phyloP scores from a whole-genome alignment of 2,797 vertebrate genomes.

The Sparidentex hasta region DNA sequence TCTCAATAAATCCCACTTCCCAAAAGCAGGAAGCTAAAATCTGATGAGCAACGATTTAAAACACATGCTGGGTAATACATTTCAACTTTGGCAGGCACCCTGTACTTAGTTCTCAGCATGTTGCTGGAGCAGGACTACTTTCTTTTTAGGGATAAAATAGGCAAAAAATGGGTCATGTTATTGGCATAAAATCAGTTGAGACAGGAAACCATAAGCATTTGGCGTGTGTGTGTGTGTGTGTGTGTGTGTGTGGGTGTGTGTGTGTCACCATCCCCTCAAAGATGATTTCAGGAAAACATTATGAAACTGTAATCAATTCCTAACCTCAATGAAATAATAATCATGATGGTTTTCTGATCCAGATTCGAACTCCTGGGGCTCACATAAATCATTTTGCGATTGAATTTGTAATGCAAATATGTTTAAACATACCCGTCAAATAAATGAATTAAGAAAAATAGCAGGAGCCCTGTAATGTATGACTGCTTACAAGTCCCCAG shows the following conservation, averaged over 20 bases:
- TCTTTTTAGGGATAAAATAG: no score
- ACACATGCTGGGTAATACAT: slow-evolving; percentile 44
- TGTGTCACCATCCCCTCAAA: not conserved
- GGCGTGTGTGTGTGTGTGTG: no score
- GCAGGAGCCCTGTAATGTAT: not conserved
- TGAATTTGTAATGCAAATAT: slow-evolving; percentile 6
- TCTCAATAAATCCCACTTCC: slow-evolving; percentile 16
- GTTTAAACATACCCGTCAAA: not conserved
- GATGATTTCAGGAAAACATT: not conserved
- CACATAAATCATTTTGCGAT: slow-evolving; percentile 10
- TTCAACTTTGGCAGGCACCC: slow-evolving; percentile 36
- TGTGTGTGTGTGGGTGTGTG: no score
- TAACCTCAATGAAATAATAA: slow-evolving; percentile 14
- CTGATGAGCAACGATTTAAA: slow-evolving; percentile 19
- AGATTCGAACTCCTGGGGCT: not conserved
- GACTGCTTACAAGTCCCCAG: not conserved
- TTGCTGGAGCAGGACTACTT: slow-evolving; percentile 9
- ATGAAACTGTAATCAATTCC: not conserved
- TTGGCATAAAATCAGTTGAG: not conserved
- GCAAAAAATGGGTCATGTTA: not conserved
- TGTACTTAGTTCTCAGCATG: slow-evolving; percentile 10
- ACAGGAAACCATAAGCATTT: not conserved
- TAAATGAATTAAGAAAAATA: not conserved
- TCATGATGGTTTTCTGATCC: not conserved
- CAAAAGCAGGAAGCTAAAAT: slow-evolving; percentile 27